Percentiles rank a stretch among this genome's conserved stretches.
Evolutionary conservation across 2,797 vertebrate genomes (phyloP).

Genomic region (Ctenochaetus hawaiiensis): DNA sequence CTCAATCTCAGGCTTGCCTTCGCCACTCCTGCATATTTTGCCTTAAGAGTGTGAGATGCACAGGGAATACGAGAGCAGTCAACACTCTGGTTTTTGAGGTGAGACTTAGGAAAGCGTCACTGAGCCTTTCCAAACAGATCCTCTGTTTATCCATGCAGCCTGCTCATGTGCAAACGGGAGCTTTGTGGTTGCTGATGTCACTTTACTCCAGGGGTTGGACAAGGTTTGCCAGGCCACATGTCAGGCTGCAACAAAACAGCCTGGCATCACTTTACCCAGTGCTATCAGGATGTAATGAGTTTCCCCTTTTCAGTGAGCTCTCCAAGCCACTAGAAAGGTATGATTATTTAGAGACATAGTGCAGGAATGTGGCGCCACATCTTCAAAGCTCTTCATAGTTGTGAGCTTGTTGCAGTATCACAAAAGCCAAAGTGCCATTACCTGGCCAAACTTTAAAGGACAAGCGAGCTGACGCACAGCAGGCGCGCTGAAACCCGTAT

Average conservation of each 20-base stretch:
- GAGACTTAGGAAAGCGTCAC: conserved; percentile 60
- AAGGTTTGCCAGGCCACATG: conserved; percentile 59
- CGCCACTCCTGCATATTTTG: conserved; percentile 70
- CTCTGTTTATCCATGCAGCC: conserved; percentile 48
- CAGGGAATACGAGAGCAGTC: conserved; percentile 76
- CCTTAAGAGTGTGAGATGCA: conserved; percentile 70
- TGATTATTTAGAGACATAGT: conserved; percentile 49
- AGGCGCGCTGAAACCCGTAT: conserved; percentile 35
- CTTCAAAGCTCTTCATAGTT: conserved; percentile 47
- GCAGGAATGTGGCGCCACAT: conserved; percentile 40
- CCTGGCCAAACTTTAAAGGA: conserved; percentile 60
- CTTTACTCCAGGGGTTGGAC: conserved; percentile 53
- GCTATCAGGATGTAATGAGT: conserved; percentile 39
- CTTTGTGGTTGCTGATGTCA: conserved; percentile 74
- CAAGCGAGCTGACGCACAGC: neutral
- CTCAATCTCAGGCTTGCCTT: conserved; percentile 54
- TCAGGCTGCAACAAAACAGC: conserved; percentile 67
- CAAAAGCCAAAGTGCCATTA: conserved; percentile 45
- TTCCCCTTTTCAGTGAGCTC: conserved; percentile 35
- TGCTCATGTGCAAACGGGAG: conserved; percentile 62
- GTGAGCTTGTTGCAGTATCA: conserved; percentile 40
- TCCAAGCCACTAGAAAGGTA: conserved; percentile 33
- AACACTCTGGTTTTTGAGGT: conserved; percentile 78
- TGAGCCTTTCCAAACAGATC: conserved; percentile 67
- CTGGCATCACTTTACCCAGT: conserved; percentile 56